Percentiles rank a stretch among this genome's conserved stretches.
These are phyloP conservation scores for Auanema freiburgensis DNA, from an alignment of 2,888 invertebrate species.

Conservation along the genomic window DNA sequence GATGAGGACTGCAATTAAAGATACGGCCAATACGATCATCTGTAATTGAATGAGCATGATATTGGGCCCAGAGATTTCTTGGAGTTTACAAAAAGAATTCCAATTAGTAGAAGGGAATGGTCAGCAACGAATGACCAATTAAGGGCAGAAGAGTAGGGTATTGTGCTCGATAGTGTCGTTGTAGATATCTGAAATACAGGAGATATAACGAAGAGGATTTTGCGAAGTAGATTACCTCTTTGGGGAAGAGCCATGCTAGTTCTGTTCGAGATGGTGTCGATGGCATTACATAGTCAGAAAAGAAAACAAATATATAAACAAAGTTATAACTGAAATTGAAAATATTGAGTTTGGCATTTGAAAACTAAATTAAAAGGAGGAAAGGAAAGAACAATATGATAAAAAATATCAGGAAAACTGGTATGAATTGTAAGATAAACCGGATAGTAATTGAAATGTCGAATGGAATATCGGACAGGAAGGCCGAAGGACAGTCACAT, in stretches of 20 bases:
- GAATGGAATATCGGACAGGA: too few relatives aligned
- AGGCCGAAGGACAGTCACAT: too few relatives aligned
- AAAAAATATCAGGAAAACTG: background rate
- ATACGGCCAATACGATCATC: constrained; percentile 36
- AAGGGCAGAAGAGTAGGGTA: constrained; percentile 15
- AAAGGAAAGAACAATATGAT: background rate
- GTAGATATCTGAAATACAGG: constrained; percentile 33
- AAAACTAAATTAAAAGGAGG: background rate
- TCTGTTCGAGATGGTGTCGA: constrained; percentile 30
- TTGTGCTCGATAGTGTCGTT: constrained; percentile 24
- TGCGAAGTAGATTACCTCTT: constrained; percentile 26
- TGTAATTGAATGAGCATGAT: constrained; percentile 14
- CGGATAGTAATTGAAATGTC: constrained; percentile 2
- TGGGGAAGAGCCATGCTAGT: constrained; percentile 45
- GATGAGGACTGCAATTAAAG: constrained; percentile 34
- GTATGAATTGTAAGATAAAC: background rate
- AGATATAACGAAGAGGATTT: too few relatives aligned
- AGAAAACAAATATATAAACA: constrained; percentile 4
- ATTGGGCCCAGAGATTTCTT: background rate
- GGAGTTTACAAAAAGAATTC: constrained; percentile 32
- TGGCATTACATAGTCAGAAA: constrained; percentile 13
- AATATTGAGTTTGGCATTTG: background rate
- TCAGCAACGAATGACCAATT: constrained; percentile 38
- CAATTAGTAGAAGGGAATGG: constrained; percentile 35
- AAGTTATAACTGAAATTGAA: background rate